phyloP scores from a whole-genome alignment of 1,140 invertebrate species.

The Pseudoatta argentina region DNA sequence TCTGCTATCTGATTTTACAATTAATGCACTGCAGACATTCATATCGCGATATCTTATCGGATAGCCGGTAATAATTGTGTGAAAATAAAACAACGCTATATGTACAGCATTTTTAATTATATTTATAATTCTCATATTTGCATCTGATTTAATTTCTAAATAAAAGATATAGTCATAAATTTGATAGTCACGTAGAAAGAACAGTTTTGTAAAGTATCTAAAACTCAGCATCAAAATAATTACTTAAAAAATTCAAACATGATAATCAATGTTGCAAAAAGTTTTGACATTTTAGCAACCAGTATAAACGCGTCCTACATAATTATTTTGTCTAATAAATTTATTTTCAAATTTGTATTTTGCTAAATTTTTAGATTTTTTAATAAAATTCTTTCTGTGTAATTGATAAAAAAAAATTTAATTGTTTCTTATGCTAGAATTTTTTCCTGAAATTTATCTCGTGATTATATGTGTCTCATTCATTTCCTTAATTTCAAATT shows the following conservation, averaged over 20 bases:
- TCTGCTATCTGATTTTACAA: conserved; percentile 25
- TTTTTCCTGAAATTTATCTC: neutral
- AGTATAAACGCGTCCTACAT: too few relatives aligned
- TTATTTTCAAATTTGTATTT: too few relatives aligned
- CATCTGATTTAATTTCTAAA: conserved; percentile 1
- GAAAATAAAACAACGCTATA: neutral
- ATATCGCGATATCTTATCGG: neutral
- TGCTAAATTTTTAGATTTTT: too few relatives aligned
- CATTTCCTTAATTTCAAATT: neutral
- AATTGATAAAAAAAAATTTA: conserved; percentile 12
- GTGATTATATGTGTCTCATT: neutral
- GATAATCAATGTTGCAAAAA: too few relatives aligned
- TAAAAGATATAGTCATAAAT: neutral
- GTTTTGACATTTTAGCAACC: too few relatives aligned
- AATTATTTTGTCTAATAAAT: too few relatives aligned
- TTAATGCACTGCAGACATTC: neutral
- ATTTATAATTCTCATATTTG: neutral
- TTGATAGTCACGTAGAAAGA: too few relatives aligned
- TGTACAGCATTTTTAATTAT: neutral
- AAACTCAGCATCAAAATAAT: too few relatives aligned
- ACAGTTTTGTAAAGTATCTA: too few relatives aligned
- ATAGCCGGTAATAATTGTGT: neutral
- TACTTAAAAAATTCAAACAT: too few relatives aligned
- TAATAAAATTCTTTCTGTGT: too few relatives aligned
- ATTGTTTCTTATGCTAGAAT: conserved; percentile 10